Evolutionary conservation across 2,113 vertebrate genomes (phyloP).

Genomic region (Argyrosomus japonicus): DNA sequence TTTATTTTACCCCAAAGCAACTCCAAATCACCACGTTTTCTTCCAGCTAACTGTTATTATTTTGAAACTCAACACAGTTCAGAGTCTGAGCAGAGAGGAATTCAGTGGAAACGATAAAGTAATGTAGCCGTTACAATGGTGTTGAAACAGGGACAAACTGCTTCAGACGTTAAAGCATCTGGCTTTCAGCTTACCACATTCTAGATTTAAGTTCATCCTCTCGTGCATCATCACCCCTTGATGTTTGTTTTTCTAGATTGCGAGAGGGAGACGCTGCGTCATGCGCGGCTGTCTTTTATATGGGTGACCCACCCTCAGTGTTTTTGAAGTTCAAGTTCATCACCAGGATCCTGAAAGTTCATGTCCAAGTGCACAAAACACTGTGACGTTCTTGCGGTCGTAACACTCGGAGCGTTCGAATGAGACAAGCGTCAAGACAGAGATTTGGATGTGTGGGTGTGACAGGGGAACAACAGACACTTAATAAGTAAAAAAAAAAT

Average conservation of each 20-base stretch:
- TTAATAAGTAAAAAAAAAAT: background rate
- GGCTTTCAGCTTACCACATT: constrained; percentile 52
- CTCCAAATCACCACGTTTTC: background rate
- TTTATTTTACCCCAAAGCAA: background rate
- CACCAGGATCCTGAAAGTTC: constrained; percentile 51
- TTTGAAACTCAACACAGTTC: constrained; percentile 11
- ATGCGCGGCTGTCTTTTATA: constrained; percentile 51
- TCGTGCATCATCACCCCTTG: constrained; percentile 53
- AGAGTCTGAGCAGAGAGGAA: background rate
- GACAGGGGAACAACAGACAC: background rate
- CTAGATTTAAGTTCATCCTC: constrained; percentile 34
- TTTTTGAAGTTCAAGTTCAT: constrained; percentile 71
- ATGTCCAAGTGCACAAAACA: constrained; percentile 52
- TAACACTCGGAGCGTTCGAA: constrained; percentile 29
- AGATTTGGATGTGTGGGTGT: constrained; percentile 26
- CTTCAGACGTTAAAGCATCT: constrained; percentile 56
- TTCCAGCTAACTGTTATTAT: background rate
- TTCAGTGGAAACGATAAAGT: constrained; percentile 25
- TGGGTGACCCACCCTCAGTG: constrained; percentile 33
- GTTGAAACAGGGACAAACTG: constrained; percentile 47
- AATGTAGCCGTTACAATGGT: constrained; percentile 2
- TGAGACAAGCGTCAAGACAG: constrained; percentile 23
- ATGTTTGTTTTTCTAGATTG: constrained; percentile 69
- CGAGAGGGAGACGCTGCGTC: constrained; percentile 57
- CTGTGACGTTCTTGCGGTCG: constrained; percentile 14